These are phyloP conservation scores for Oscarella lobularis DNA, from an alignment of 37 sponge, comb jelly and placozoan species.

Conservation along the genomic window DNA sequence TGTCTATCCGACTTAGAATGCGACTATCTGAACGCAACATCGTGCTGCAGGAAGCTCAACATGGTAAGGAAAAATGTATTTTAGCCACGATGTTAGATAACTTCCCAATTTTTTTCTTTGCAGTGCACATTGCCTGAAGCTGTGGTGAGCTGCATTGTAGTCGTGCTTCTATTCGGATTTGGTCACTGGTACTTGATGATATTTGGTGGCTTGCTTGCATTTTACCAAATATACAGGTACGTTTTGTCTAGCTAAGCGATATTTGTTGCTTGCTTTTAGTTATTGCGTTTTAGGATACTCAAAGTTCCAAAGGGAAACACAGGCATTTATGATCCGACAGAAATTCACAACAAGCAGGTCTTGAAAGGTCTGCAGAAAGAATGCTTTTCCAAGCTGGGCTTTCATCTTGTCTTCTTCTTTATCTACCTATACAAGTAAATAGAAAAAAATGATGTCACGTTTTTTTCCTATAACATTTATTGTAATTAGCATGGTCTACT, in stretches of 20 bases:
- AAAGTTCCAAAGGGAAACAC: conserved; percentile 24
- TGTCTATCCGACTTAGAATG: conserved; percentile 72
- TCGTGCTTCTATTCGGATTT: not conserved
- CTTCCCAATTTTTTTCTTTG: not conserved
- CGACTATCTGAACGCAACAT: conserved; percentile 72
- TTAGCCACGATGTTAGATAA: not conserved
- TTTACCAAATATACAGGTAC: not conserved
- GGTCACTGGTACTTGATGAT: conserved; percentile 7
- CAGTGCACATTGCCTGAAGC: not conserved
- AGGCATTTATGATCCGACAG: conserved; percentile 86
- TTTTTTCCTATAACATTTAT: not conserved
- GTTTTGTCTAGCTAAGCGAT: not conserved
- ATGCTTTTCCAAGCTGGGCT: conserved; percentile 63
- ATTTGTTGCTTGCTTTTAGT: not conserved
- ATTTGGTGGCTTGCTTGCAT: not conserved
- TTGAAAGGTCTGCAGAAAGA: conserved; percentile 55
- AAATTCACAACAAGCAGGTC: conserved; percentile 66
- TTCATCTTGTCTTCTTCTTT: conserved; percentile 58
- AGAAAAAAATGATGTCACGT: not conserved
- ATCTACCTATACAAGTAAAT: conserved; percentile 36
- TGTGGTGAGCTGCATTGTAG: not conserved
- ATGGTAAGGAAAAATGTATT: conserved; percentile 22
- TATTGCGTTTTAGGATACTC: not conserved
- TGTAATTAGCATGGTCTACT: not conserved
- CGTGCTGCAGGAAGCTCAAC: conserved; percentile 63